These are phyloP conservation scores for Centruroides sculpturatus DNA, from an alignment of 1,140 invertebrate species.

Conservation along the genomic window DNA sequence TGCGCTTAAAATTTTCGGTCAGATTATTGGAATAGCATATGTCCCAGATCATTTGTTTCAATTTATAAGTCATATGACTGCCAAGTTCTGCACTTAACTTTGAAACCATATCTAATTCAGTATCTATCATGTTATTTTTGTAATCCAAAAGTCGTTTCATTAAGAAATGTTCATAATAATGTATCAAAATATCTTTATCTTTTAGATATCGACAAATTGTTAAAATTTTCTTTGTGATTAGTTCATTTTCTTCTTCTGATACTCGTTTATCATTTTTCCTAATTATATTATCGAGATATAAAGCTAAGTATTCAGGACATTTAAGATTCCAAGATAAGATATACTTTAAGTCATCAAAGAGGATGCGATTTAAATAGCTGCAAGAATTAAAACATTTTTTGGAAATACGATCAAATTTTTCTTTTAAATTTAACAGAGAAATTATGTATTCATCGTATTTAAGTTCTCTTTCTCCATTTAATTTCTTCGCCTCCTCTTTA, in stretches of 20 bases:
- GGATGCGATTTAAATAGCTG: no score
- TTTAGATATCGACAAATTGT: constrained; percentile 95
- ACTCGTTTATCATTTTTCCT: no score
- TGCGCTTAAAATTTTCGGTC: constrained; percentile 88
- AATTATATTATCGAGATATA: no score
- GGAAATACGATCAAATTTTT: no score
- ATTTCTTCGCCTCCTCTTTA: no score
- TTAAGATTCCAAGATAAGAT: no score
- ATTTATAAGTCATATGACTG: constrained; percentile 97
- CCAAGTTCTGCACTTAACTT: constrained; percentile 99
- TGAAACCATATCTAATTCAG: constrained; percentile 99
- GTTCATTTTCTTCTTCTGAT: constrained; percentile 86
- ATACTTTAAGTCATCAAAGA: no score
- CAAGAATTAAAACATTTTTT: no score
- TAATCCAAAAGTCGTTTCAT: constrained; percentile 91
- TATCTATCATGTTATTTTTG: constrained; percentile 96
- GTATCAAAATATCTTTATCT: constrained; percentile 98
- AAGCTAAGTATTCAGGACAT: no score
- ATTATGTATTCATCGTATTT: no score
- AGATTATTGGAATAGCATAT: constrained; percentile 97
- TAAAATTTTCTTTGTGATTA: constrained; percentile 96
- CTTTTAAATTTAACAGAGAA: no score
- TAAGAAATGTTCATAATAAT: constrained; percentile 98
- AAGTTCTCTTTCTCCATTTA: no score
- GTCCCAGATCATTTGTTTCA: constrained; percentile 99